These are phyloP conservation scores for Orthonychiurus folsomi DNA, from an alignment of 2,888 invertebrate genomes.

Conservation along the genomic window DNA sequence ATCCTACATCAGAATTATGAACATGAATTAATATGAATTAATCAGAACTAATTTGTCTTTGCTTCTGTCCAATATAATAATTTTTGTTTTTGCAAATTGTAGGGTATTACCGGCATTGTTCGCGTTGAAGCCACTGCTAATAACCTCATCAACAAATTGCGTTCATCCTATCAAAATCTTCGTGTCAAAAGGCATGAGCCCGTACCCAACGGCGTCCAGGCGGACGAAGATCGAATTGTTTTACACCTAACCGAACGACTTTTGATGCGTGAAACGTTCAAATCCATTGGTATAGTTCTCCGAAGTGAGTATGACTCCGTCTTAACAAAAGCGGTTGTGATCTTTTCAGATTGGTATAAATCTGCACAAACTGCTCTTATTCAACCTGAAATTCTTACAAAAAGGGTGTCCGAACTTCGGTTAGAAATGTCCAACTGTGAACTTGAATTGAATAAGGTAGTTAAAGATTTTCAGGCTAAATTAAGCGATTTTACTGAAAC, in stretches of 20 bases:
- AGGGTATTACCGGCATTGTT: neutral
- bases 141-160: neutral
- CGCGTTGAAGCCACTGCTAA: neutral
- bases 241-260: constrained; percentile 3
- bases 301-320: neutral
- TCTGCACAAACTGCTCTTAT: constrained; percentile 75
- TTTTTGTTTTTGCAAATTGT: neutral
- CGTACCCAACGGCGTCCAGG: neutral
- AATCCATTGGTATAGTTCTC: neutral
- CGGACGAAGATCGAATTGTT: neutral
- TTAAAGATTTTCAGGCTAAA: neutral
- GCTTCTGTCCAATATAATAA: neutral
- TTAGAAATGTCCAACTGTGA: neutral
- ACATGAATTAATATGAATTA: too few species aligned
- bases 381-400: constrained; percentile 70
- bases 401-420: constrained; percentile 50
- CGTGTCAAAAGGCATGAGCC: neutral
- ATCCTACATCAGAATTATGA: too few species aligned
- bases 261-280: neutral
- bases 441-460: neutral
- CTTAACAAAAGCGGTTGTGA: neutral
- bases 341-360: constrained; percentile 71
- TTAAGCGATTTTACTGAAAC: constrained; percentile 1
- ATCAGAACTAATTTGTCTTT: too few species aligned
- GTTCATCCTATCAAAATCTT: neutral